Evolutionary conservation across 2,888 invertebrate species (phyloP), one percentile per base, ranked within the genome.

Genomic region (Ectobius pallidus): DNA sequence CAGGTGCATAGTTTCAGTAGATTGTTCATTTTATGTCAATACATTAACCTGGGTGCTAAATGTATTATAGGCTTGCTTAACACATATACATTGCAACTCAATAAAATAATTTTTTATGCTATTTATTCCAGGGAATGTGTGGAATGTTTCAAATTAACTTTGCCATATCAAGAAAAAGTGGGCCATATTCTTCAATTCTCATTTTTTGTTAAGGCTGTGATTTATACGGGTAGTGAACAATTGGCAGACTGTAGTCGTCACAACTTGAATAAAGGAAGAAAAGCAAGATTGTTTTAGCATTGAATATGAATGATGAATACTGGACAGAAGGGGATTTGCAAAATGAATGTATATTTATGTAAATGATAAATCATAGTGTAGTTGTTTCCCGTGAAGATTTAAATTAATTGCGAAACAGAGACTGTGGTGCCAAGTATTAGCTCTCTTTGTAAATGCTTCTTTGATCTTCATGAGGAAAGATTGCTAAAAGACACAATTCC

Each of bases 141-240:
- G 46, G 62, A 67, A 52, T 58, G 44, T 55, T 55, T 67, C 52
- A 68, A 65, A 67, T 55, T 72, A 72, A 65, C 61, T 46, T 49
- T 46, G 34, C 68, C 68, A 73, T 73, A 73, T 73, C 72, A 73
- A 69, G 69, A 69, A 69, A 69, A 22, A 61, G 71, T 65, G 72
- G 72, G 63, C 69, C 72, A 72, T 69, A 62, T 34, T 32, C 58
- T 69, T 65, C 30, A 49, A 46, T 67, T 27, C 22, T 69, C 30
- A 52, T 62, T 34, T 52, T 52, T 22, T 58, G 44, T 62, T 25
- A 71, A 71, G 69, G 69, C 72, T 73, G 72, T 73, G 72, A 73
- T 73, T 69, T 63, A 32, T 73, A 73, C 72, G 72, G 72, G 72
- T 73, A 73, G 72, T 34, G 30, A 46, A 69, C 27, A 69, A 62